Evolutionary conservation across 2,797 vertebrate species (phyloP).

Genomic region (Acestrorhynchus altus): DNA sequence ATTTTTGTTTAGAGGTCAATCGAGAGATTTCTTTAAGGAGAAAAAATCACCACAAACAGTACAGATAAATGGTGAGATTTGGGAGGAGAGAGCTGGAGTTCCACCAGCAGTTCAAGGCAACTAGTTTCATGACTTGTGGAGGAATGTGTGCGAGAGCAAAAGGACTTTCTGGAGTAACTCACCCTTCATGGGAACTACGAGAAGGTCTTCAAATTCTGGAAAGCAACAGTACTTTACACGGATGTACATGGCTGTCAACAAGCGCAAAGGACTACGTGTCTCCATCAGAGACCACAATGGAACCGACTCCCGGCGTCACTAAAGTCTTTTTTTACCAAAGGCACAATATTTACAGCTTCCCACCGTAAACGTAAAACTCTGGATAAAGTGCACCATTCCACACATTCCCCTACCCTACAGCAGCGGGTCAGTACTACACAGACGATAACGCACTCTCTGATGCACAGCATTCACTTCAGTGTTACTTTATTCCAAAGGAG

Average conservation of each 20-base stretch:
- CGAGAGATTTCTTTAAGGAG: not conserved
- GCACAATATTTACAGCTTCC: constrained; percentile 81
- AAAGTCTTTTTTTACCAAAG: constrained; percentile 72
- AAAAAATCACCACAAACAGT: not conserved
- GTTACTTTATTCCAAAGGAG: not conserved
- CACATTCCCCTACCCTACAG: constrained; percentile 69
- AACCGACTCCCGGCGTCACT: constrained; percentile 65
- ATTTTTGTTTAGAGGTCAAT: not conserved
- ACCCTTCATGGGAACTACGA: not conserved
- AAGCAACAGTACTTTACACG: constrained; percentile 8
- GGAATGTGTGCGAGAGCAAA: not conserved
- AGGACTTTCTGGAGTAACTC: not conserved
- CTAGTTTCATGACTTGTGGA: constrained; percentile 3
- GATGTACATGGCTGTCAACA: constrained; percentile 11
- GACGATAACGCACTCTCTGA: constrained; percentile 51
- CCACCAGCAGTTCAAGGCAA: not conserved
- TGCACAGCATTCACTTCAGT: not conserved
- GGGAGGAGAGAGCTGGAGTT: not conserved
- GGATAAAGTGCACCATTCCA: constrained; percentile 76
- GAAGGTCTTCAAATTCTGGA: constrained; percentile 17
- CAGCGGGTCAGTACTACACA: constrained; percentile 62
- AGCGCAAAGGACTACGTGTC: constrained; percentile 53
- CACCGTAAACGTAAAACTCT: constrained; percentile 64
- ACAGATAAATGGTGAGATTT: not conserved
- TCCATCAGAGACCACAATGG: constrained; percentile 30